These are phyloP conservation scores for Cyrtorhinus lividipennis DNA, from an alignment of 1,140 invertebrate species.

Conservation along the genomic window DNA sequence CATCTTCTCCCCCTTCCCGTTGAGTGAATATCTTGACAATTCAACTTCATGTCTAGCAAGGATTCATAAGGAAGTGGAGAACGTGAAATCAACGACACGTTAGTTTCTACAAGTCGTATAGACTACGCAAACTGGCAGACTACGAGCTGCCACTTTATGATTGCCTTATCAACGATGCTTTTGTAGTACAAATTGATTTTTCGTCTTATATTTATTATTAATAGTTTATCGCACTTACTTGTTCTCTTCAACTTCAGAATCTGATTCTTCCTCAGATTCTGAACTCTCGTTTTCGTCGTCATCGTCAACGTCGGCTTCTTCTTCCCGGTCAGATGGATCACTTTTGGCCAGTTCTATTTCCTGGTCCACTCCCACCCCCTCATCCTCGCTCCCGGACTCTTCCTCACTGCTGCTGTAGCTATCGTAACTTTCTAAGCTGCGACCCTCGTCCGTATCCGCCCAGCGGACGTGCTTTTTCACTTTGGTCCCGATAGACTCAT, in stretches of 20 bases:
- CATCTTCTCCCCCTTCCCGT: too few species aligned
- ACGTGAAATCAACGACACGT: too few species aligned
- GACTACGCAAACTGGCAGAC: too few species aligned
- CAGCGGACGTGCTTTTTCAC: conserved; percentile 3
- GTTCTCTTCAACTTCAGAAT: not conserved
- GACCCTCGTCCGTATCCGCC: not conserved
- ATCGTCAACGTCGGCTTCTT: not conserved
- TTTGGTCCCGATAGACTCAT: not conserved
- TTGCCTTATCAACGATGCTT: too few species aligned
- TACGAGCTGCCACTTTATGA: too few species aligned
- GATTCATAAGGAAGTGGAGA: too few species aligned
- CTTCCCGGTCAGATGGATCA: not conserved
- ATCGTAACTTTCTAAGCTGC: not conserved
- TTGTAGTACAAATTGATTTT: not conserved
- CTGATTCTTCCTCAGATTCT: not conserved
- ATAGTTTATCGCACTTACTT: not conserved
- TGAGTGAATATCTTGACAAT: too few species aligned
- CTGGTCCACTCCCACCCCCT: not conserved
- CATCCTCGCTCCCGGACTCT: not conserved
- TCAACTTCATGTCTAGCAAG: too few species aligned
- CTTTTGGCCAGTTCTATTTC: not conserved
- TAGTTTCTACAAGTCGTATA: too few species aligned
- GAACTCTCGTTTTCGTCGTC: not conserved
- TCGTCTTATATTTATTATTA: not conserved
- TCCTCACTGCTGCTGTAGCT: conserved; percentile 4